Evolutionary conservation across 2,113 vertebrate genomes (phyloP), one percentile per base, ranked within the genome.

Genomic region (Syrrhaptes paradoxus): DNA sequence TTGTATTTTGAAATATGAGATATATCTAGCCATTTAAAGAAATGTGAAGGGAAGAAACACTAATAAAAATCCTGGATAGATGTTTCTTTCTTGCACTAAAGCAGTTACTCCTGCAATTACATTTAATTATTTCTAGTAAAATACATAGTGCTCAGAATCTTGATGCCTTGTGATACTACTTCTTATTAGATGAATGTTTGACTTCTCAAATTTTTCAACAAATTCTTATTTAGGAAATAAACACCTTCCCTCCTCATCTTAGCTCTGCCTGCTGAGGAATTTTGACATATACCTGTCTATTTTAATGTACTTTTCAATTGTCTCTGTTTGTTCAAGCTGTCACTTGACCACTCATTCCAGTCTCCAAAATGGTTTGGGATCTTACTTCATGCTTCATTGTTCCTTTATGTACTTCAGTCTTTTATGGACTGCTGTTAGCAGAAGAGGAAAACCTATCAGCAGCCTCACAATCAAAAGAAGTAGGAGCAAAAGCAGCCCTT

Each of bases 111-210:
- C 34, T 95, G n/a, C 85, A 68, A 85, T 85, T 70, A 46, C 12
- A 21, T 54, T 57, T 91, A 59, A 73, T 95, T 91, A 57, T 91
- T 91, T 91, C 32, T 43, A 58, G 26, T 58, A 80, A 91, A 93
- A 83, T 92, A 41, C 3, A 5, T 17, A 58, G 38, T 49, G 34
- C 63, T 93, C 51, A 29, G 73, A 73, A 58, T 94, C 43, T 89
- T 67, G 71, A 72, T 72, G 46, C 57, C 22, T 78, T 85, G 24
- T 59, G 61, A 49, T 49, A 15, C 49, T 70, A 6, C 67, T 88
- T 84, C 48, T 25, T 26, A 25, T 28, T 80, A 88, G 63, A 13
- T 87, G 38, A 63, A 31, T 61, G 24, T 52, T 59, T 76, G 66
- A 82, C 66, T 79, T 76, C 57, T 89, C n/a, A 81, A 65, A 41